Evolutionary conservation across 2,888 invertebrate species (phyloP), one percentile per base, ranked within the genome.

Genomic region (Drosophila colorata): DNA sequence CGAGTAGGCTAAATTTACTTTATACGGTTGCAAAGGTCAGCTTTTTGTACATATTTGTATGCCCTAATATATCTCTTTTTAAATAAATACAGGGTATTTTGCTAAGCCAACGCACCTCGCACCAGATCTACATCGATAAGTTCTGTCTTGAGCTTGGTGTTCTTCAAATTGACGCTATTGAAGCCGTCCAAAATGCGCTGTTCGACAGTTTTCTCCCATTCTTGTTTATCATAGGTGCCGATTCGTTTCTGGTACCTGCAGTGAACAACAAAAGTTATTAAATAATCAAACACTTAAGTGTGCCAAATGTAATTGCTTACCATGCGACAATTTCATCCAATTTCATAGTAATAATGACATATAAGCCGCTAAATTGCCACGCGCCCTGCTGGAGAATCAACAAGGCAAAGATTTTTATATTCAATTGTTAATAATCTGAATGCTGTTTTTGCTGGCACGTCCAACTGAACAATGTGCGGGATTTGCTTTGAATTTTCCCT

Each of bases 151-250:
- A 97, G 93, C 90, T 95, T 96, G 18, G 96, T 95, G 68, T 95
- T 95, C 92, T 96, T 96, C 91, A 96, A 95, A 41, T 96, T 95
- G 60, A 96, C 94, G 91, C 97, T 96, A 66, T 95, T 95, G 57
- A 97, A 95, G 78, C 97, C 97, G 93, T 96, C 95, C 56, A 97
- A 94, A 87, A 98, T 97, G 88, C 97, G 95, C 91, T 97, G 97
- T 91, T 99, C 98, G 79, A 98, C 96, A 87, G 97, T 97, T 82
- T 97, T 97, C 92, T 99, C 99, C 98, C 98, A 99, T 95, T 97
- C 95, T 90, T 98, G 98, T 91, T 98, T 98, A 93, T 99, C 98
- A 93, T 98, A 98, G 25, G 97, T 97, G 90, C 98, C 98, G 92
- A 99, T 98, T 94, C 98, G 97, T 92, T 97, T 97, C 92, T 98